Base-by-base conservation (phyloP, 2,888 invertebrate species). In the Amiota minor region DNA sequence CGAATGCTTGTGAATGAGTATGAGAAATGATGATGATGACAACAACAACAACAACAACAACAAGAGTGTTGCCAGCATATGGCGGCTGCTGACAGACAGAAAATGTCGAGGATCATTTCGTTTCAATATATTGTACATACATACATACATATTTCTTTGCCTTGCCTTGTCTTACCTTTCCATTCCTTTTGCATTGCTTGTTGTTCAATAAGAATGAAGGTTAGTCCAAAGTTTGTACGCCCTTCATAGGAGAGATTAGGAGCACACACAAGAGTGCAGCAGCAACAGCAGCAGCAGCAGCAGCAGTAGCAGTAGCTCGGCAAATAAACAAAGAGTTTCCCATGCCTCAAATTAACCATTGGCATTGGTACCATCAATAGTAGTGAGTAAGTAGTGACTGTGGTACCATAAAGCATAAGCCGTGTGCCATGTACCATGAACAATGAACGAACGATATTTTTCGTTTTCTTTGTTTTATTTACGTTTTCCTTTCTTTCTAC, bases 271-370 rank as follows among this genome's bases (percentile, higher is more conserved):
- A 35, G 35, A 35, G 35, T 35, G 35, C 35, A 35, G 35, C 35
- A 53, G 35, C 53, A 53, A 8, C 35, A 35, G 35, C 35, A 35
- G 23, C 3, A 23, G 35, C 18, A n/a, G 35, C 35, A 35, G 35
- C 35, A 53, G 35, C 53, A 53, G 35, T 8, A 35, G 35, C 35
- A 35, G 23, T 23, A 23, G 35, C 18, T 59, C 20, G n/a, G 59
- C 35, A 35, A 35, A 35, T 20, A 59, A 59, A 59, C 59, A 59
- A 59, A 59, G 59, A 18, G 18, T 59, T 59, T 59, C 59, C 59
- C 59, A 59, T 59, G 59, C 59, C 18, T 59, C 12, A 59, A 20
- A 35, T 35, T 35, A 35, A 35, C 35, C 35, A 35, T 2, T 35
- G 35, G 35, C 2, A 35, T 35, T 35, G 35, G 35, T 35, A 35